Evolutionary conservation across 2,797 vertebrate genomes (phyloP), one percentile per base, ranked within the genome.

Genomic region (Scomberomorus guttatus): DNA sequence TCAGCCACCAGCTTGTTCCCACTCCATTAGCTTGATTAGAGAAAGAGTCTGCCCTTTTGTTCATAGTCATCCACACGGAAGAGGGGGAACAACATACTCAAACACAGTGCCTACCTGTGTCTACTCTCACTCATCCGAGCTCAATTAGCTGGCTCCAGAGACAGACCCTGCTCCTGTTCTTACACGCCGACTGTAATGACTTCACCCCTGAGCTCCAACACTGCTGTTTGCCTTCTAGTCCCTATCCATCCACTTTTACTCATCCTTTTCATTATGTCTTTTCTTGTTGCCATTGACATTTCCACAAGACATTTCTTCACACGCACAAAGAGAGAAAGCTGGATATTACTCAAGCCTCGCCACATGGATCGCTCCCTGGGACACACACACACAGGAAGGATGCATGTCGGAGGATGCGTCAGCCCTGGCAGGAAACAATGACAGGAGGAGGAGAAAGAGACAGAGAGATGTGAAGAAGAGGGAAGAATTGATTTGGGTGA

Each of bases 21-120:
- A 87, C 88, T 82, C 84, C 56, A 89, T 94, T 93, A 93, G 87
- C 85, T 90, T 93, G 92, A 94, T 92, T 92, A 87, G 62, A 61
- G 11, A 44, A 84, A 88, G 84, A 83, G 63, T 82, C 88, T 55
- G 76, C 37, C 74, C 86, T 85, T 85, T 94, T 96, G 93, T 95
- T 94, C 76, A 0, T 29, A 72, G 64, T 86, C 90, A 83, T 72
- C 56, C 81, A 68, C 69, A 74, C 61, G 86, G 91, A 94, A 95
- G 87, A 84, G 1, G 83, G 79, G 79, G 62, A 89, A 80, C 72
- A 59, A 69, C 44, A 6, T 65, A 52, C 1, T 88, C 59, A 39
- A 39, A 74, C 74, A 24, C 69, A 89, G 87, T 0, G 4, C 72
- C 78, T 73, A 65, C 75, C 68, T 80, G 70, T 54, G 85, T 84